Evolutionary conservation across 2,888 invertebrate species (phyloP).

Genomic region (Podotricha telesiphe): DNA sequence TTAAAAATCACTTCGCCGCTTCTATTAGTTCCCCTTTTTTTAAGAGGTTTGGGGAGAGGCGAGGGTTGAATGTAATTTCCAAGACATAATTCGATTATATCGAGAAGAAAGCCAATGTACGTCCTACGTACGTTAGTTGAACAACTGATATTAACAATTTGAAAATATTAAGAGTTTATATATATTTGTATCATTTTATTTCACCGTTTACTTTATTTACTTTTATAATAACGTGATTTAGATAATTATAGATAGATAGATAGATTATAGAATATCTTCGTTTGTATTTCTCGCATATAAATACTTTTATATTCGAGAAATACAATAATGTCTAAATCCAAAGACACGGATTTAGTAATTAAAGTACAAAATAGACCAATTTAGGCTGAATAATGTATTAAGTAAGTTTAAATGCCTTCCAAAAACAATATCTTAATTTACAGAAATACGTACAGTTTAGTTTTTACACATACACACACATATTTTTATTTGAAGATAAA

Average conservation of each 20-base stretch:
- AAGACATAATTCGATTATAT: slow-evolving; percentile 36
- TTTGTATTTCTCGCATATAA: neutral
- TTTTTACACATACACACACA: too few relatives aligned
- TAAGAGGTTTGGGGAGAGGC: slow-evolving; percentile 56
- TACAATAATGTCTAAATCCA: too few relatives aligned
- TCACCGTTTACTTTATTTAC: neutral
- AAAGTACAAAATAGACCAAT: too few relatives aligned
- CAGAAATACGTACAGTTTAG: too few relatives aligned
- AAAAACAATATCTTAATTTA: too few relatives aligned
- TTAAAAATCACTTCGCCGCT: slow-evolving; percentile 67
- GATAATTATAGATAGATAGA: too few relatives aligned
- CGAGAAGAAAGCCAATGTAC: slow-evolving; percentile 11
- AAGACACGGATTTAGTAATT: slow-evolving; percentile 9
- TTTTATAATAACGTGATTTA: neutral
- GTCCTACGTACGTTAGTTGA: neutral
- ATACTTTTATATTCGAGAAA: too few relatives aligned
- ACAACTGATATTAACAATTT: neutral
- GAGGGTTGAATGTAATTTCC: slow-evolving; percentile 48
- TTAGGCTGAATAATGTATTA: too few relatives aligned
- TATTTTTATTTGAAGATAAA: too few relatives aligned
- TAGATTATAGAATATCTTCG: too few relatives aligned
- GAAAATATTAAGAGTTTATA: neutral
- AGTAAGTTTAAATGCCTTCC: too few relatives aligned
- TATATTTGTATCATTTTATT: neutral
- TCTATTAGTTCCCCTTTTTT: slow-evolving; percentile 54